Evolutionary conservation across 2,797 vertebrate genomes (phyloP), one percentile per base, ranked within the genome.

Genomic region (Orestias chungarensis): DNA sequence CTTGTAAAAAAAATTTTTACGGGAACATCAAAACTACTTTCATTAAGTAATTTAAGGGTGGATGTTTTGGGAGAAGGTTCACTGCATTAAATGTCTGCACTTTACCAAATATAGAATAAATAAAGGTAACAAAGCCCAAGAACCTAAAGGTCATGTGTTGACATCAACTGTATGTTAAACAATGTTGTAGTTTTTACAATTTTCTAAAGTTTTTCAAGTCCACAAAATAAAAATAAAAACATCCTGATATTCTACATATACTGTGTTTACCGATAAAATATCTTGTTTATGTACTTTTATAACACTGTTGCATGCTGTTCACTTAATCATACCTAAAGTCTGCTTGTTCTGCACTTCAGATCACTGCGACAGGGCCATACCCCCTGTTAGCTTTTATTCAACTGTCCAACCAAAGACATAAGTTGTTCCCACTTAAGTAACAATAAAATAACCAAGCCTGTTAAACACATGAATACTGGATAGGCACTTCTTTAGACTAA

Each of bases 381-480:
- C 27, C 50, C 61, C 49, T 35, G 40, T 42, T 55, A 50, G 57
- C 74, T 71, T 66, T 81, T 74, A 82, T 85, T 88, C 38, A 52
- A 87, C 79, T 82, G 70, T 79, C 86, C 75, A 50, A 74, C 69
- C 74, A 54, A 81, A 80, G 62, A 78, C 72, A 52, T 61, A 73
- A 74, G 82, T 85, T 71, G 79, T 76, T 81, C 71, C 80, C 70
- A 35, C 79, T 85, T 82, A 78, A 82, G 79, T 71, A 25, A 35
- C 72, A 77, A 77, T 84, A n/a, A n/a, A n/a, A n/a, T 85, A 89
- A 83, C 68, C n/a, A 64, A 71, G 66, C 71, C 82, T 64, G 71
- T 82, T 83, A 89, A 79, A 72, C 76, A 61, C 65, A 80, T 66
- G 81, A 71, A 20, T 61, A 73, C 20, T 35, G 68, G 33, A 82